Conservation (phyloP, 1,140 invertebrate species). For the Leptoteleia sp. region DNA sequence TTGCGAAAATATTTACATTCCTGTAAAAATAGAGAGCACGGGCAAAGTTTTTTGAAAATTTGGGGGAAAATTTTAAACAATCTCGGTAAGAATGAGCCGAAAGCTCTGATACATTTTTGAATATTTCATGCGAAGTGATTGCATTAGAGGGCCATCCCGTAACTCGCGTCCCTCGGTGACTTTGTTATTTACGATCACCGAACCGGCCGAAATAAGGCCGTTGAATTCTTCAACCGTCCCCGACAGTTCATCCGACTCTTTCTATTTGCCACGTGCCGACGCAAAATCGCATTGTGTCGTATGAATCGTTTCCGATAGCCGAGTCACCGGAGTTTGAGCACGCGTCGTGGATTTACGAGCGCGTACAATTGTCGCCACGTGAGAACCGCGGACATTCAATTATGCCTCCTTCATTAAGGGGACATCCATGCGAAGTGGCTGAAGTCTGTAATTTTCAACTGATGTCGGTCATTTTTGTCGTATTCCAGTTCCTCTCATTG, state of each 20-base stretch:
- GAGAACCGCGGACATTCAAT: constrained; percentile 46
- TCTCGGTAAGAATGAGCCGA: not conserved
- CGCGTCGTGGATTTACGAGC: constrained; percentile 62
- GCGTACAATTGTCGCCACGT: constrained; percentile 48
- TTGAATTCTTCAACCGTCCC: constrained; percentile 20
- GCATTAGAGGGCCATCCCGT: constrained; percentile 28
- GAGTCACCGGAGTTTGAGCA: constrained; percentile 50
- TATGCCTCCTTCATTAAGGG: constrained; percentile 41
- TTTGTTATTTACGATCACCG: constrained; percentile 66
- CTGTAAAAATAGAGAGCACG: no score
- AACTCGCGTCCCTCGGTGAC: constrained; percentile 21
- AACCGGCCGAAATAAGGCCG: constrained; percentile 54
- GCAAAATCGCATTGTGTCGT: constrained; percentile 59
- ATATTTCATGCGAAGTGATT: constrained; percentile 15
- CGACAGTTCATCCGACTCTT: constrained; percentile 13
- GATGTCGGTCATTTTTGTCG: no score
- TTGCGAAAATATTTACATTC: no score
- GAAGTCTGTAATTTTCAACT: no score
- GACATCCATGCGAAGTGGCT: no score
- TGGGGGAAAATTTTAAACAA: no score
- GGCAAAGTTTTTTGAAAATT: no score
- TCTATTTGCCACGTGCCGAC: constrained; percentile 71
- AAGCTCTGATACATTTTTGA: not conserved
- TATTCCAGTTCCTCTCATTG: no score
- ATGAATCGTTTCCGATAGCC: constrained; percentile 74